A percentile compares a stretch with the other conserved stretches of the same genome.
These are phyloP conservation scores for Nephrotoma appendiculata DNA, from an alignment of 2,888 invertebrate genomes.

Conservation along the genomic window DNA sequence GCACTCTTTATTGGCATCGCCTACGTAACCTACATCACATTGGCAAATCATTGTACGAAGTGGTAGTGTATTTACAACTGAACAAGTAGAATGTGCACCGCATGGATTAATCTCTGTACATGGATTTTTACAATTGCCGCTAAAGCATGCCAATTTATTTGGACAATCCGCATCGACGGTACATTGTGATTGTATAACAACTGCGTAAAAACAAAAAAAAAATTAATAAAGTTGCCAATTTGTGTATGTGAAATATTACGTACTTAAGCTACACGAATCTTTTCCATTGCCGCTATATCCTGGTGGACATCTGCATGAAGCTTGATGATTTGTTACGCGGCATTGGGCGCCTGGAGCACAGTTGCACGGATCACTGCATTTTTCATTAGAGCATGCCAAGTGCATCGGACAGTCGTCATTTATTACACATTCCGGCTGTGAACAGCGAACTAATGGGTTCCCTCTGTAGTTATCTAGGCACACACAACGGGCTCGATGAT, in stretches of 20 bases:
- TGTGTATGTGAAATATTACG: constrained; percentile 12
- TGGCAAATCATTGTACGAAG: constrained; percentile 78
- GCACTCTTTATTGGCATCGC: constrained; percentile 77
- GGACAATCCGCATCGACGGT: constrained; percentile 70
- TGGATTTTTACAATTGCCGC: constrained; percentile 64
- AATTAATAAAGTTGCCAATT: background rate
- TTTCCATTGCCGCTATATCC: constrained; percentile 69
- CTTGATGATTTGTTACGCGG: constrained; percentile 56
- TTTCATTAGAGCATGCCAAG: constrained; percentile 61
- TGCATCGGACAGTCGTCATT: constrained; percentile 67
- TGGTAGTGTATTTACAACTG: constrained; percentile 73
- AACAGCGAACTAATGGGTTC: constrained; percentile 64
- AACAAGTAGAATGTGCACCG: constrained; percentile 64
- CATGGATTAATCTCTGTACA: constrained; percentile 65
- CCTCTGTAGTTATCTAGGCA: constrained; percentile 63
- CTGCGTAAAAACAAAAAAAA: constrained; percentile 1
- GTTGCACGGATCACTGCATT: constrained; percentile 71
- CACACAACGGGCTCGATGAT: constrained; percentile 64
- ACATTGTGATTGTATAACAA: constrained; percentile 40
- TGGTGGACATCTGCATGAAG: constrained; percentile 68
- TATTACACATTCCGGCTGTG: constrained; percentile 57
- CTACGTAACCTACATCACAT: constrained; percentile 67
- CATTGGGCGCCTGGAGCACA: constrained; percentile 69
- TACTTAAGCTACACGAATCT: constrained; percentile 46
- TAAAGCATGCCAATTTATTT: constrained; percentile 71